phyloP scores from a whole-genome alignment of 2,113 vertebrate species.

The Lepus europaeus region DNA sequence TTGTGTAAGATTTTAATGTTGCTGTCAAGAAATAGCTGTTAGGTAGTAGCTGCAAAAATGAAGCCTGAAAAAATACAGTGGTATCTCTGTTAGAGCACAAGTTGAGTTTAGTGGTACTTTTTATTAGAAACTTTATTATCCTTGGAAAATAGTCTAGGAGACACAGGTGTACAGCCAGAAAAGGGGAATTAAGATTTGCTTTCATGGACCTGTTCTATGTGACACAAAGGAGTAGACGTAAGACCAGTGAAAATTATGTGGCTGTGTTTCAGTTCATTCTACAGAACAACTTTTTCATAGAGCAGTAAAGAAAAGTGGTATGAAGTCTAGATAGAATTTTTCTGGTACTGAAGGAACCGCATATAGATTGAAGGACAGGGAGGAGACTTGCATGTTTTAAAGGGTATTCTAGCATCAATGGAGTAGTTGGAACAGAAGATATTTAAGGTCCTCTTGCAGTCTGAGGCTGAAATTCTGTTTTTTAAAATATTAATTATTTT shows the following conservation, averaged over 20 bases:
- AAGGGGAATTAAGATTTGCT: background rate
- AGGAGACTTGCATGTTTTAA: background rate
- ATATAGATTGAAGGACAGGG: background rate
- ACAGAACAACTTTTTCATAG: conserved; percentile 1
- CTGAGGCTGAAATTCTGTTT: background rate
- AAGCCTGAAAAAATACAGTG: conserved; percentile 1
- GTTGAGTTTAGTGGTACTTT: background rate
- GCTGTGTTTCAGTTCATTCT: conserved; percentile 8
- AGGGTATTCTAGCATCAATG: background rate
- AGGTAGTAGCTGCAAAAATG: conserved; percentile 1
- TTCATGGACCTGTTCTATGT: background rate
- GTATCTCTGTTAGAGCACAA: conserved; percentile 39
- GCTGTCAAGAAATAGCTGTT: background rate
- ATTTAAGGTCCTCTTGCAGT: conserved; percentile 11
- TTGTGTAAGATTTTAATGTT: conserved; percentile 13
- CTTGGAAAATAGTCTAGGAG: conserved; percentile 6
- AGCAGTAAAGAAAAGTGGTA: background rate
- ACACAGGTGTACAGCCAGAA: background rate
- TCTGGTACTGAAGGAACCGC: background rate
- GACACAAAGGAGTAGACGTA: background rate
- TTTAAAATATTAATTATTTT: too few relatives aligned
- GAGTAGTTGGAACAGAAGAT: background rate
- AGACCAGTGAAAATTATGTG: conserved; percentile 12
- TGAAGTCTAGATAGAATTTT: conserved; percentile 3
- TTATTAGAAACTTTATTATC: conserved; percentile 37